A percentile compares a stretch with the other conserved stretches of the same genome.
Conservation (phyloP, 2,113 vertebrate genomes). For the Eretmochelys imbricata region DNA sequence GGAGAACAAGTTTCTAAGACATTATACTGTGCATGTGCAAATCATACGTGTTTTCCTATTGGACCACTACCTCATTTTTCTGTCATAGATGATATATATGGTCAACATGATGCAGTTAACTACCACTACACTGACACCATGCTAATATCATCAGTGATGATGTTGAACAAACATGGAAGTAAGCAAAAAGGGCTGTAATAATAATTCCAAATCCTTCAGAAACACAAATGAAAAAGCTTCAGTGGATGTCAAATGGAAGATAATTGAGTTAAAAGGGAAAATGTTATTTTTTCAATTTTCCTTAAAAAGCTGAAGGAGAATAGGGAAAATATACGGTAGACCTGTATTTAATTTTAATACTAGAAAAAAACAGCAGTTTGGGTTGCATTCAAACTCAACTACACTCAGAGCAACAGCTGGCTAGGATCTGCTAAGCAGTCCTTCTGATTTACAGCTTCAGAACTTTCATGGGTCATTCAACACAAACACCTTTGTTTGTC, state of each 20-base stretch:
- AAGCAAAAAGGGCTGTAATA: neutral
- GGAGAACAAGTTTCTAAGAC: neutral
- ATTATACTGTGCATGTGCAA: neutral
- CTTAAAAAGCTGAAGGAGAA: neutral
- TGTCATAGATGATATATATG: neutral
- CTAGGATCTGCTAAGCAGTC: conserved; percentile 15
- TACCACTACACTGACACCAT: neutral
- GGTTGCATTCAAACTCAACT: neutral
- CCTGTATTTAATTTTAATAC: neutral
- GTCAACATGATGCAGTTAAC: neutral
- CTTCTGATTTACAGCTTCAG: neutral
- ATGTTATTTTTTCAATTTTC: neutral
- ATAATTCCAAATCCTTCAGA: neutral
- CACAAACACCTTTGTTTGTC: conserved; percentile 29
- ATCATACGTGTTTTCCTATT: neutral
- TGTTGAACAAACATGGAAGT: neutral
- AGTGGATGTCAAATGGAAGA: neutral
- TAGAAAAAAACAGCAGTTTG: neutral
- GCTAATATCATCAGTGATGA: neutral
- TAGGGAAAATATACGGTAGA: neutral
- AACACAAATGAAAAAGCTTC: neutral
- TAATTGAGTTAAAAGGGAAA: neutral
- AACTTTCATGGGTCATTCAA: conserved; percentile 22
- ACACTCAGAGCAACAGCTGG: neutral
- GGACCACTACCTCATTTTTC: neutral